Percentiles rank a stretch among this genome's conserved stretches.
Evolutionary conservation across 2,113 vertebrate genomes (phyloP).

Genomic region (Dipodomys merriami): DNA sequence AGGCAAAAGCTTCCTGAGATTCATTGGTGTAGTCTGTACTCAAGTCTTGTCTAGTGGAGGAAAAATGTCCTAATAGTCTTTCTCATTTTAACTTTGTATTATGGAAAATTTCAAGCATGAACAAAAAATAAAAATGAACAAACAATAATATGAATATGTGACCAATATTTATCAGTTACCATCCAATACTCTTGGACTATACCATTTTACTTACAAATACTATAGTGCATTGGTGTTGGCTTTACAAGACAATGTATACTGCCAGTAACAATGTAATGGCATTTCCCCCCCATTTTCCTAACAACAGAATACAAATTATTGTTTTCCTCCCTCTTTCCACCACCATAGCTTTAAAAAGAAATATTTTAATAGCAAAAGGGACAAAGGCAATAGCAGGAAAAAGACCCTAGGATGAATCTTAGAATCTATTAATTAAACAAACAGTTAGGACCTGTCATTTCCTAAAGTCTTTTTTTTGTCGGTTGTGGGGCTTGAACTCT

Average conservation of each 20-base stretch:
- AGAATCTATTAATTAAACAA: slow-evolving; percentile 46
- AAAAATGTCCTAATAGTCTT: not conserved
- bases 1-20: not conserved
- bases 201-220: not conserved
- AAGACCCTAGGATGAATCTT: not conserved
- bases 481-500: no score
- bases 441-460: slow-evolving; percentile 6
- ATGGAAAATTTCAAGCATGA: slow-evolving; percentile 1
- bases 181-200: not conserved
- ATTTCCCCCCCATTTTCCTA: not conserved
- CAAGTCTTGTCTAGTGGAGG: not conserved
- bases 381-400: not conserved
- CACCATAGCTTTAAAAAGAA: not conserved
- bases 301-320: not conserved
- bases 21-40: not conserved
- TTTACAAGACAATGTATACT: not conserved
- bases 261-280: not conserved
- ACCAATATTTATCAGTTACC: not conserved
- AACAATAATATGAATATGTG: not conserved
- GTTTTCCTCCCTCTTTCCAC: not conserved
- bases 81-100: slow-evolving; percentile 4
- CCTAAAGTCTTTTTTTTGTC: no score
- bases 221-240: not conserved
- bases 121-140: not conserved
- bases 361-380: not conserved